Conservation (phyloP, 2,888 invertebrate species). For the Molorchus minor region DNA sequence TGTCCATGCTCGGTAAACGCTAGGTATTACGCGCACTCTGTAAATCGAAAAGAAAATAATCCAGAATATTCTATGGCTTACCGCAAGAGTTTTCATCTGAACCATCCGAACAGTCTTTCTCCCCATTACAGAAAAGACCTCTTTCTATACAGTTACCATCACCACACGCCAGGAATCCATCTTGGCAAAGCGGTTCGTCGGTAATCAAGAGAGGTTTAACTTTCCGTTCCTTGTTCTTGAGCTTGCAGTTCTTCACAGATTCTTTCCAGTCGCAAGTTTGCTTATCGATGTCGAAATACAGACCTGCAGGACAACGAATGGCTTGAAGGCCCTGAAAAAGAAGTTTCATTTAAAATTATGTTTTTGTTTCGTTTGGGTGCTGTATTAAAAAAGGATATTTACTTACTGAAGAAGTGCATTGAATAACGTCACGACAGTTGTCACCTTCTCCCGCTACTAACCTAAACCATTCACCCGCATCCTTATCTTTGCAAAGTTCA, state of each 20-base stretch:
- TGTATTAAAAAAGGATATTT: slow-evolving; percentile 1
- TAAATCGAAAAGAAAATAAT: background rate
- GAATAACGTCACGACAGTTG: slow-evolving; percentile 94
- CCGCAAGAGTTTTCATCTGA: slow-evolving; percentile 92
- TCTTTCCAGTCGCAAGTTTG: slow-evolving; percentile 96
- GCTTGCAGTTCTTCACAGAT: slow-evolving; percentile 90
- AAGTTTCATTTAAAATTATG: slow-evolving; percentile 1
- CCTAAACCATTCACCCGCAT: slow-evolving; percentile 95
- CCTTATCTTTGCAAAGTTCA: slow-evolving; percentile 93
- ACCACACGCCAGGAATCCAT: slow-evolving; percentile 87
- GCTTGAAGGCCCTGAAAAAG: slow-evolving; percentile 84
- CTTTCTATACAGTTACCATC: slow-evolving; percentile 87
- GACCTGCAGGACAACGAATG: slow-evolving; percentile 90
- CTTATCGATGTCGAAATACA: slow-evolving; percentile 93
- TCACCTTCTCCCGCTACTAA: slow-evolving; percentile 89
- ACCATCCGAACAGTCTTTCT: slow-evolving; percentile 87
- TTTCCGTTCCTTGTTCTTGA: slow-evolving; percentile 89
- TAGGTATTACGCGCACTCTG: background rate
- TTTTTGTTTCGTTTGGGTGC: background rate
- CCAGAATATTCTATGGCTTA: slow-evolving; percentile 69
- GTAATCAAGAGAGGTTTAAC: slow-evolving; percentile 87
- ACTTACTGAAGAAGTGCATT: slow-evolving; percentile 91
- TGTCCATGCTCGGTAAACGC: slow-evolving; percentile 7
- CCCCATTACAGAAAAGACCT: slow-evolving; percentile 92
- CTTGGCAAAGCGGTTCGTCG: slow-evolving; percentile 89